These are phyloP conservation scores for Sepiola atlantica DNA, from an alignment of 2,888 invertebrate species.

Conservation along the genomic window DNA sequence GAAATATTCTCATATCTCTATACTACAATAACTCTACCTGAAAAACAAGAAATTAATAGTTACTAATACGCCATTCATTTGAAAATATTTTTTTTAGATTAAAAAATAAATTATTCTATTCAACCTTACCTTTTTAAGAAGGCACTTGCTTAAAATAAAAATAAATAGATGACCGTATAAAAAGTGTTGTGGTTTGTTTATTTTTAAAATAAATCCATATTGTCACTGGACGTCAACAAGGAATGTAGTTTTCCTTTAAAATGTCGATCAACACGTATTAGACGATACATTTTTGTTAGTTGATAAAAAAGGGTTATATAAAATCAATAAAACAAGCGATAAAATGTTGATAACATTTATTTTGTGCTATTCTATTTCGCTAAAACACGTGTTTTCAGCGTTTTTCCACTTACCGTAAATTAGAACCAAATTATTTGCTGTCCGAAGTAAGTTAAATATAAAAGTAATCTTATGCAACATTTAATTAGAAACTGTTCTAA, in stretches of 20 bases:
- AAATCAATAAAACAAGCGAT: neutral
- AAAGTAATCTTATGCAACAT: neutral
- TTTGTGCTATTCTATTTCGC: neutral
- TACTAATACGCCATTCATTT: no score
- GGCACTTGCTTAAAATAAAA: no score
- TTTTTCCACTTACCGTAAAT: neutral
- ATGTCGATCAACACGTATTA: neutral
- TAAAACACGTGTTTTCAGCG: neutral
- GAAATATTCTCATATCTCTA: no score
- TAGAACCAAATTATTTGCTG: neutral
- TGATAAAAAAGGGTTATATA: neutral
- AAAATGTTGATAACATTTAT: neutral
- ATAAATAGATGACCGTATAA: no score
- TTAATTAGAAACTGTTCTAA: neutral
- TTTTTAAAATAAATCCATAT: neutral
- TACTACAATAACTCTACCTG: no score
- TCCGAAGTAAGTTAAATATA: neutral
- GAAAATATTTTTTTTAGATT: no score
- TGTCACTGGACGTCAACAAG: neutral
- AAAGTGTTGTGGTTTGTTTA: neutral
- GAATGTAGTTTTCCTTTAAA: neutral
- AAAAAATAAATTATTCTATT: no score
- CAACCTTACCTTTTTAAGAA: neutral
- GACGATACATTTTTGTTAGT: neutral
- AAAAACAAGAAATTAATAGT: no score